phyloP scores from a whole-genome alignment of 2,888 invertebrate species.

The Reticulitermes lucifugus region DNA sequence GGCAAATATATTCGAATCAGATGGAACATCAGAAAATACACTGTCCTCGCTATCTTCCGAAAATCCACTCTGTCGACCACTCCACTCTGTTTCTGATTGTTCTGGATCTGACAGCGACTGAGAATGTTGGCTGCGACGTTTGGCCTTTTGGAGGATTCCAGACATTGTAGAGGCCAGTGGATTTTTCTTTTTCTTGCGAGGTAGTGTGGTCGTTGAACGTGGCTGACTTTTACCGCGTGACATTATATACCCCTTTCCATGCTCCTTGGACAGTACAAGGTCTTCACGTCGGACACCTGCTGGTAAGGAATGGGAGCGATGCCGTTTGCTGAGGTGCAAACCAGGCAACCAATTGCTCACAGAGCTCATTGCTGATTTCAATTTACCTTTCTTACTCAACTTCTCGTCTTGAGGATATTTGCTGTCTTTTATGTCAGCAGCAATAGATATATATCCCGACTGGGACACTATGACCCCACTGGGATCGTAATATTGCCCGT shows the following conservation, averaged over 20 bases:
- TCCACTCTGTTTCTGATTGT: slow-evolving; percentile 65
- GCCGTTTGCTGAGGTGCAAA: slow-evolving; percentile 76
- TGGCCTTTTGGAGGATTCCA: slow-evolving; percentile 86
- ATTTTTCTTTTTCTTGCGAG: slow-evolving; percentile 80
- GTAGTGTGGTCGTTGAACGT: slow-evolving; percentile 46
- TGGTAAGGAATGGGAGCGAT: slow-evolving; percentile 85
- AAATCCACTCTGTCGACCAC: slow-evolving; percentile 73
- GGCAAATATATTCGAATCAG: slow-evolving; percentile 70
- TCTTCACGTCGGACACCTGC: slow-evolving; percentile 73
- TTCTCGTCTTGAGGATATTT: slow-evolving; percentile 68
- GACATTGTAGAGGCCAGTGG: slow-evolving; percentile 86
- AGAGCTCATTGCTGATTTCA: slow-evolving; percentile 84
- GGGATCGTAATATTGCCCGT: slow-evolving; percentile 66
- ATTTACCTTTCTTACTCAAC: slow-evolving; percentile 76
- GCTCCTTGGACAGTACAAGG: slow-evolving; percentile 59
- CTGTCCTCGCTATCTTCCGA: slow-evolving; percentile 77
- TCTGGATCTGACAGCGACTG: slow-evolving; percentile 82
- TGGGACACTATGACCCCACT: slow-evolving; percentile 79
- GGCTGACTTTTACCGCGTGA: slow-evolving; percentile 44
- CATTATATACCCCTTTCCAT: slow-evolving; percentile 30
- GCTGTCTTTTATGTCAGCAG: slow-evolving; percentile 72
- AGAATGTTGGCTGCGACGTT: slow-evolving; percentile 70
- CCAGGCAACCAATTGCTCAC: slow-evolving; percentile 86
- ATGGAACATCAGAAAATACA: slow-evolving; percentile 75
- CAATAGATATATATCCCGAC: slow-evolving; percentile 81